Evolutionary conservation across 2,888 invertebrate species (phyloP).

Genomic region (Phania funesta): DNA sequence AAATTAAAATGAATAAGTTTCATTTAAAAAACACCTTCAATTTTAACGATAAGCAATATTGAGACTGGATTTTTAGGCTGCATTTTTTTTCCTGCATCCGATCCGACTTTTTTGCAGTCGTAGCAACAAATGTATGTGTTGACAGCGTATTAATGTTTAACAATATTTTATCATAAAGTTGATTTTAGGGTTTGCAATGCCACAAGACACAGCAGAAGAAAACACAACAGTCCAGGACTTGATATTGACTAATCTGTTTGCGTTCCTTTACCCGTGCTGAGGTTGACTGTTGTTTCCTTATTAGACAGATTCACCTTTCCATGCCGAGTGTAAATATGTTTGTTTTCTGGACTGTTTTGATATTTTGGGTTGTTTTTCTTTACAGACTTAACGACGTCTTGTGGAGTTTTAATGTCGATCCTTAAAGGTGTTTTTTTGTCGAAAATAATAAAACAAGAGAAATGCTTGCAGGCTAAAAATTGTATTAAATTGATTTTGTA

Average conservation of each 20-base stretch:
- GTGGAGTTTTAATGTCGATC: constrained; percentile 59
- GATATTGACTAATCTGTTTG: constrained; percentile 47
- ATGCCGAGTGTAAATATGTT: constrained; percentile 4
- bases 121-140: constrained; percentile 76
- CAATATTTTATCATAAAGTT: constrained; percentile 72
- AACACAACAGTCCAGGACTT: constrained; percentile 35
- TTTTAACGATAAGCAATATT: constrained; percentile 45
- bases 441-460: constrained; percentile 18
- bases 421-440: constrained; percentile 31
- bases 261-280: constrained; percentile 14
- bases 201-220: constrained; percentile 31
- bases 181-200: constrained; percentile 32
- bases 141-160: constrained; percentile 78
- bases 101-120: constrained; percentile 36
- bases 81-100: constrained; percentile 15
- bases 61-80: constrained; percentile 31
- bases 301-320: constrained; percentile 44
- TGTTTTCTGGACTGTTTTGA: constrained; percentile 20
- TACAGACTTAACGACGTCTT: constrained; percentile 63
- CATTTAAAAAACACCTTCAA: constrained; percentile 57
- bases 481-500: constrained; percentile 57
- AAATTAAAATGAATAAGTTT: constrained; percentile 53
- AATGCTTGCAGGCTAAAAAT: constrained; percentile 40
- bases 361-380: constrained; percentile 44
- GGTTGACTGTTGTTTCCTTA: constrained; percentile 47